These are phyloP conservation scores for Platycheirus rosarum DNA, from an alignment of 2,888 invertebrate species.

Conservation along the genomic window DNA sequence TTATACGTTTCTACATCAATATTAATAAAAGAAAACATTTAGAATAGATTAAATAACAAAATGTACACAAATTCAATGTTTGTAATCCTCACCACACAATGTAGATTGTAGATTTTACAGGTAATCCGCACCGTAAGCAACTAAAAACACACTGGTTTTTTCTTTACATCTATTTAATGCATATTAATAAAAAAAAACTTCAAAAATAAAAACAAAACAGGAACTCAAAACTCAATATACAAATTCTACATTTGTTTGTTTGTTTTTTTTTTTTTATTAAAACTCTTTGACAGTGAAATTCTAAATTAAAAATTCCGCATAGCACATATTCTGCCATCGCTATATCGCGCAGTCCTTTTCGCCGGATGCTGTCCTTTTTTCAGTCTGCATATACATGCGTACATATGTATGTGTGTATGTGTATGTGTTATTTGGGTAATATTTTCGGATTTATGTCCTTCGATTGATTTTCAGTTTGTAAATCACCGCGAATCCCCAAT, in stretches of 20 bases:
- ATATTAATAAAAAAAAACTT: constrained; percentile 1
- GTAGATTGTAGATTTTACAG: not conserved
- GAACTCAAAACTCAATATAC: no score
- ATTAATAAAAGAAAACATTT: not conserved
- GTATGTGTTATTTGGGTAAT: constrained; percentile 58
- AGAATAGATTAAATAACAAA: not conserved
- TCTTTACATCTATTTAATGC: not conserved
- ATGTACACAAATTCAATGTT: not conserved
- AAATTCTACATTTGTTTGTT: not conserved
- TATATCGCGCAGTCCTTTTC: not conserved
- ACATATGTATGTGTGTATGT: no score
- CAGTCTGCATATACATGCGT: not conserved
- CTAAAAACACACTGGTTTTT: not conserved
- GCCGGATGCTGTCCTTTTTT: not conserved
- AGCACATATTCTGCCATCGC: constrained; percentile 23
- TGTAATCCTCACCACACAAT: constrained; percentile 4
- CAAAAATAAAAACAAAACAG: not conserved
- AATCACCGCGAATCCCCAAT: constrained; percentile 32
- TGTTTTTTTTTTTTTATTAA: constrained; percentile 5
- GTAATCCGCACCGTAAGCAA: not conserved
- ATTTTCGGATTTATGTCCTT: constrained; percentile 59
- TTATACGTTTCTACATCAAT: no score
- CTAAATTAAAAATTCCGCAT: constrained; percentile 65
- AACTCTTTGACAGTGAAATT: constrained; percentile 39
- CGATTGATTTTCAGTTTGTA: constrained; percentile 70